phyloP scores from a whole-genome alignment of 2,888 invertebrate genomes.

The Drosophila rellima region DNA sequence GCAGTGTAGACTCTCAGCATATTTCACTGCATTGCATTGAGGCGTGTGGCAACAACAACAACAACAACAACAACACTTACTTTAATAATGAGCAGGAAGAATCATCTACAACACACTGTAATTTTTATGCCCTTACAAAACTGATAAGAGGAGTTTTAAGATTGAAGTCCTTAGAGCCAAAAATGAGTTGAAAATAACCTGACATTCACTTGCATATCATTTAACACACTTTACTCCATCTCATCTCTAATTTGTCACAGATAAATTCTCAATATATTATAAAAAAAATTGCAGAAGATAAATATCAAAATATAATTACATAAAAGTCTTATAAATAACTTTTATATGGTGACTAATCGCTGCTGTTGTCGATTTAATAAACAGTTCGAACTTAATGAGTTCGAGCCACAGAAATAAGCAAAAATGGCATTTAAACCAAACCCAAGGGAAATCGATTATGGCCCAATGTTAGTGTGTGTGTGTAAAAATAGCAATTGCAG shows the following conservation, averaged over 20 bases:
- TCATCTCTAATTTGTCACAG: no score
- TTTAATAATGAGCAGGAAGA: slow-evolving; percentile 22
- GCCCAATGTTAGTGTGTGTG: slow-evolving; percentile 18
- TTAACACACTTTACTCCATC: no score
- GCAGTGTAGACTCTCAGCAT: slow-evolving; percentile 45
- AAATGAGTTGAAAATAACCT: no score
- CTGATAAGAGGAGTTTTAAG: neutral
- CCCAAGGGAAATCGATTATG: slow-evolving; percentile 48
- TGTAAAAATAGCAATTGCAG: slow-evolving; percentile 48
- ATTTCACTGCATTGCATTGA: slow-evolving; percentile 71
- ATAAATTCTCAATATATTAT: no score
- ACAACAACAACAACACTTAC: slow-evolving; percentile 26
- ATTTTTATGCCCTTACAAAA: neutral
- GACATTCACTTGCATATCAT: no score
- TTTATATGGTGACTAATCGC: slow-evolving; percentile 12
- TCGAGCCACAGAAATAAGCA: slow-evolving; percentile 8
- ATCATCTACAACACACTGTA: slow-evolving; percentile 1
- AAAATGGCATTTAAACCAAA: slow-evolving; percentile 16
- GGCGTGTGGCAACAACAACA: slow-evolving; percentile 41
- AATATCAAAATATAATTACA: neutral
- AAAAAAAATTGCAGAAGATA: no score
- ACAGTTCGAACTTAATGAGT: slow-evolving; percentile 27
- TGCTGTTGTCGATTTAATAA: slow-evolving; percentile 15
- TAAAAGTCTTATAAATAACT: neutral
- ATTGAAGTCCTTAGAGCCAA: neutral